phyloP scores from a whole-genome alignment of 2,113 vertebrate species.

The Neomonachus schauinslandi region DNA sequence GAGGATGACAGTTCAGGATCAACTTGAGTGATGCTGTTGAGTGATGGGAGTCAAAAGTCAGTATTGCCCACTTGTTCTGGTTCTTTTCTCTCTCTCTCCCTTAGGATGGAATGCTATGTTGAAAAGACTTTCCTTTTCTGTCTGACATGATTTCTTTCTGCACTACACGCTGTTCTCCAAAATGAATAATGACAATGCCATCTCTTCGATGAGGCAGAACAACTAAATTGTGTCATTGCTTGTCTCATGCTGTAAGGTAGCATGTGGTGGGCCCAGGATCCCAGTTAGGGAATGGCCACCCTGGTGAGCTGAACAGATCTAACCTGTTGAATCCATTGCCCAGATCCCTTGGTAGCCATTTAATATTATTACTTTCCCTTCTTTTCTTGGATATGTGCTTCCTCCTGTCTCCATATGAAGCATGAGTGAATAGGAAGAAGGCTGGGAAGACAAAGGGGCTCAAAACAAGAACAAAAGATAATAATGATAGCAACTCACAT shows the following conservation, averaged over 20 bases:
- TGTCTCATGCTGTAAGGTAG: constrained; percentile 91
- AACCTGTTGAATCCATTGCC: constrained; percentile 91
- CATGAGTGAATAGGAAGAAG: constrained; percentile 76
- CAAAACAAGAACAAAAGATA: constrained; percentile 79
- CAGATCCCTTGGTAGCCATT: constrained; percentile 87
- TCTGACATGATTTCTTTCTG: constrained; percentile 87
- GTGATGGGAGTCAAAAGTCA: not conserved
- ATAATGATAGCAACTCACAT: constrained; percentile 63
- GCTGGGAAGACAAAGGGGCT: constrained; percentile 59
- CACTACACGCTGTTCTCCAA: constrained; percentile 85
- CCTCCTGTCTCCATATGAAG: constrained; percentile 83
- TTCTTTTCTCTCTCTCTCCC: not conserved
- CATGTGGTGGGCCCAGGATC: constrained; percentile 86
- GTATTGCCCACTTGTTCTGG: not conserved
- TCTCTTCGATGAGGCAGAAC: constrained; percentile 91
- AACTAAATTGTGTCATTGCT: constrained; percentile 96
- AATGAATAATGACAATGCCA: constrained; percentile 94
- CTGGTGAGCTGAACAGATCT: constrained; percentile 82
- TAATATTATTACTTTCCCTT: constrained; percentile 91
- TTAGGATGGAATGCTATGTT: constrained; percentile 86
- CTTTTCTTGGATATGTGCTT: constrained; percentile 87
- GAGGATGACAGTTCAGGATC: not conserved
- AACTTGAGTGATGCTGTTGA: accelerated
- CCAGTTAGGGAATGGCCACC: constrained; percentile 83
- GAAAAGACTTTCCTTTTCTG: constrained; percentile 84